Conservation (phyloP, 2,797 vertebrate genomes). For the Phoebastria nigripes region DNA sequence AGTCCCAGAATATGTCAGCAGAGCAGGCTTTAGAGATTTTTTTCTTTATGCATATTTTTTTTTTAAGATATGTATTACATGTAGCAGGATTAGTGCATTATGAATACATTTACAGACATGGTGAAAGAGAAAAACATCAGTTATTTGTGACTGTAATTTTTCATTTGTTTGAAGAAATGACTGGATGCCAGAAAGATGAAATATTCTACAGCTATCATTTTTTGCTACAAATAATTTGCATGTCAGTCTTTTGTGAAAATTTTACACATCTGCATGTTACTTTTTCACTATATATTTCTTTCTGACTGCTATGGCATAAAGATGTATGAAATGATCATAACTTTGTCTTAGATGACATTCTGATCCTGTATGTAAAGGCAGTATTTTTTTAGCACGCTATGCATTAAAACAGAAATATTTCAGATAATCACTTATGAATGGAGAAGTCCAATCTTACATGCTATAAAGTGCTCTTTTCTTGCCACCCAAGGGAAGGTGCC, state of each 20-base stretch:
- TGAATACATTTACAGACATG: conserved; percentile 71
- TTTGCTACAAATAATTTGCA: not conserved
- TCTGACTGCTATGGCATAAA: not conserved
- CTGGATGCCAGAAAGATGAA: not conserved
- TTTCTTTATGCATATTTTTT: not conserved
- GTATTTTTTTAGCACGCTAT: not conserved
- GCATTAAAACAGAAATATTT: not conserved
- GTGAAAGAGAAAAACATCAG: conserved; percentile 57
- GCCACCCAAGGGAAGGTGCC: not conserved
- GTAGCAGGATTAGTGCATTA: conserved; percentile 48
- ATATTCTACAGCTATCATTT: not conserved
- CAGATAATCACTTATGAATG: not conserved
- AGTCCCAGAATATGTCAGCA: not conserved
- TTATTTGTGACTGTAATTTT: conserved; percentile 68
- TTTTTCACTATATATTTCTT: not conserved
- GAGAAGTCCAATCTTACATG: not conserved
- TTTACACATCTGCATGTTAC: not conserved
- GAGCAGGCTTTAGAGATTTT: not conserved
- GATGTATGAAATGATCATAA: not conserved
- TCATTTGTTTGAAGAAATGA: conserved; percentile 43
- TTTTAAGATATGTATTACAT: not conserved
- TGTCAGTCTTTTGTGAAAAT: not conserved
- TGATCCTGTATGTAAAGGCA: not conserved
- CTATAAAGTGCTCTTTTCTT: not conserved
- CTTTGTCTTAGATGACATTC: not conserved